Conservation (phyloP, 2,888 invertebrate species). For the Apodemia mormo region DNA sequence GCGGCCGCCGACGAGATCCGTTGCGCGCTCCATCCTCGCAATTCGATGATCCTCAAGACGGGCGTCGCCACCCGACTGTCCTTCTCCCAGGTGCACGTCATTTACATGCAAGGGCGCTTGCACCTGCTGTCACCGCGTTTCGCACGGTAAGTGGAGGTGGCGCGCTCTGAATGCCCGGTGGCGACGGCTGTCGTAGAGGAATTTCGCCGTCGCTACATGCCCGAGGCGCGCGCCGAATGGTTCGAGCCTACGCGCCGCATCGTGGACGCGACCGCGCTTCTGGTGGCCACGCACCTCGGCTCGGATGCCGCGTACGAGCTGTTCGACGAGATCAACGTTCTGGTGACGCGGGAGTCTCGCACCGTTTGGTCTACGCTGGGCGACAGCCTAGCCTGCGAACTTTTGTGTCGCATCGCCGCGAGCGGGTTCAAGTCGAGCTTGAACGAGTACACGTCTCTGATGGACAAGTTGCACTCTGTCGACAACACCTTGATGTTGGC, state of each 20-base stretch:
- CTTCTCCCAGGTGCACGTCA: no score
- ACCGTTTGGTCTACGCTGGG: slow-evolving; percentile 2
- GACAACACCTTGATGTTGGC: no score
- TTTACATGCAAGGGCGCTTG: no score
- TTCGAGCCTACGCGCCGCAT: slow-evolving; percentile 5
- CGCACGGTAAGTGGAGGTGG: slow-evolving; percentile 12
- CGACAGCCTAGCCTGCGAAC: slow-evolving; percentile 11
- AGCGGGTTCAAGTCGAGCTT: slow-evolving; percentile 17
- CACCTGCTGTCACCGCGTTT: no score
- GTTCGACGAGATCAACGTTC: slow-evolving; percentile 18
- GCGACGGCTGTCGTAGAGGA: not conserved
- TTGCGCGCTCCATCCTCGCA: no score
- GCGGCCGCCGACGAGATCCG: no score
- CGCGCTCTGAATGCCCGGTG: not conserved
- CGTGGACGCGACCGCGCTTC: not conserved
- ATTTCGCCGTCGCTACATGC: slow-evolving; percentile 6
- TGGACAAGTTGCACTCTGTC: no score
- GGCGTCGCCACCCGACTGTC: no score
- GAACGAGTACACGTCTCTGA: not conserved
- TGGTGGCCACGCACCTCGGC: no score
- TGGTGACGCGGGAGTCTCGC: not conserved
- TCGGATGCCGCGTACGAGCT: slow-evolving; percentile 18
- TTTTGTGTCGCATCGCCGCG: slow-evolving; percentile 18
- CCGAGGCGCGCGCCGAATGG: not conserved
- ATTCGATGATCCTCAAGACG: no score